phyloP scores from a whole-genome alignment of 1,140 invertebrate species.

The Pogonus chalceus region DNA sequence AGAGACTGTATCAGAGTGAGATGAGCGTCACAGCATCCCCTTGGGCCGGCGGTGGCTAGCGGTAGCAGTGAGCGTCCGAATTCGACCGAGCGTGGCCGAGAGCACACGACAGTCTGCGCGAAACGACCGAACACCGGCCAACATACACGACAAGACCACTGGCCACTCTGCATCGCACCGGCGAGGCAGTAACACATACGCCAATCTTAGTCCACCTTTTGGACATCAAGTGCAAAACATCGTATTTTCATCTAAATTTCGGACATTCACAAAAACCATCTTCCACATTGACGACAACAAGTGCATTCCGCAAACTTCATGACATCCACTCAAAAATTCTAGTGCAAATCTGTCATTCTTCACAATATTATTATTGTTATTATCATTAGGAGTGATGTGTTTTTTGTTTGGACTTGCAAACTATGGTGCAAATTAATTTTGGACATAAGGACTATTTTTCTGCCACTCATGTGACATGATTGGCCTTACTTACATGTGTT shows the following conservation, averaged over 20 bases:
- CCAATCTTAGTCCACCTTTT: conserved; percentile 11
- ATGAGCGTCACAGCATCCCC: conserved; percentile 4
- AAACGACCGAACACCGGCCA: background rate
- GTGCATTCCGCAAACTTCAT: too few species aligned
- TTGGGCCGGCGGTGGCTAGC: conserved; percentile 20
- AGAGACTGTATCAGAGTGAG: background rate
- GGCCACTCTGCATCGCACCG: conserved; percentile 31
- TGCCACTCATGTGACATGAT: background rate
- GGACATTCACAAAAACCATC: too few species aligned
- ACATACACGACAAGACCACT: conserved; percentile 36
- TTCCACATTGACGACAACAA: too few species aligned
- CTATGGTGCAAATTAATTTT: too few species aligned
- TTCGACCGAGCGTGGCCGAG: conserved; percentile 2
- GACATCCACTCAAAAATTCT: too few species aligned
- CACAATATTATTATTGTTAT: too few species aligned
- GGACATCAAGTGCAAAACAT: conserved; percentile 5
- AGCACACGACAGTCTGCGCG: background rate
- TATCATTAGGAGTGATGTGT: too few species aligned
- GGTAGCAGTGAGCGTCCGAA: conserved; percentile 11
- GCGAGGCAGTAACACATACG: conserved; percentile 24
- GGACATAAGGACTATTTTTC: too few species aligned
- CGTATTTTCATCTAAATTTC: too few species aligned
- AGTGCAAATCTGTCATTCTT: too few species aligned
- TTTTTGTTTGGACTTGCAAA: too few species aligned
- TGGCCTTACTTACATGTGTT: too few species aligned